Evolutionary conservation across 1,140 invertebrate species (phyloP).

Genomic region (Pygmarrhopalites habei): DNA sequence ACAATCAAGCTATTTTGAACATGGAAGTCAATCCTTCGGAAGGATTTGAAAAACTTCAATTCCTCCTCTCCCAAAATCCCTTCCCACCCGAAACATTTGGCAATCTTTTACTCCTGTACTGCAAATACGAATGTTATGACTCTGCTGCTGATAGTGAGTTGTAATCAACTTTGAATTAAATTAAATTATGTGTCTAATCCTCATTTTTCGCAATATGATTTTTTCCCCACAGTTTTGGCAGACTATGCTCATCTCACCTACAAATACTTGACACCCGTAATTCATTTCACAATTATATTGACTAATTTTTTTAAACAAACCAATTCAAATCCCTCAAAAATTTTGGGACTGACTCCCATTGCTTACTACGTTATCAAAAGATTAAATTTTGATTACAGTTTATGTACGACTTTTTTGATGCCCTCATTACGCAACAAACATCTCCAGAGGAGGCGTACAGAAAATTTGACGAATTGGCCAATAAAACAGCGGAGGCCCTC

Average conservation of each 20-base stretch:
- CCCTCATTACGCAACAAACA: slow-evolving; percentile 93
- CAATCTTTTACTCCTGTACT: slow-evolving; percentile 90
- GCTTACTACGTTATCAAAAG: not conserved
- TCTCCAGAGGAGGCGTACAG: slow-evolving; percentile 94
- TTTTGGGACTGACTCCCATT: not conserved
- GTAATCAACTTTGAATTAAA: no score
- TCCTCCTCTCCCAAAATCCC: slow-evolving; percentile 88
- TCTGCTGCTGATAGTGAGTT: no score
- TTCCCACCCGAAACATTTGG: slow-evolving; percentile 97
- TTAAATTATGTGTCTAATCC: no score
- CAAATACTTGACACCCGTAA: slow-evolving; percentile 85
- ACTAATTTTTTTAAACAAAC: no score
- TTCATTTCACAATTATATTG: no score
- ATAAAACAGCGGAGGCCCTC: slow-evolving; percentile 80
- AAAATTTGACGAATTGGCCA: slow-evolving; percentile 92
- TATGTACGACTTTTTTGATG: slow-evolving; percentile 82
- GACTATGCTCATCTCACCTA: slow-evolving; percentile 96
- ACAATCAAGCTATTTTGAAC: slow-evolving; percentile 95
- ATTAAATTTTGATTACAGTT: slow-evolving; percentile 57
- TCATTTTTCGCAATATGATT: no score
- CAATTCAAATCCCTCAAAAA: no score
- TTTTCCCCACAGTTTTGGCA: slow-evolving; percentile 95
- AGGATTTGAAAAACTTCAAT: slow-evolving; percentile 95
- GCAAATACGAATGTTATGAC: slow-evolving; percentile 96
- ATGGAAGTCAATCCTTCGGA: slow-evolving; percentile 82